Percentiles rank a stretch among this genome's conserved stretches.
phyloP scores from a whole-genome alignment of 2,797 vertebrate genomes.

The Pelobates cultripes region DNA sequence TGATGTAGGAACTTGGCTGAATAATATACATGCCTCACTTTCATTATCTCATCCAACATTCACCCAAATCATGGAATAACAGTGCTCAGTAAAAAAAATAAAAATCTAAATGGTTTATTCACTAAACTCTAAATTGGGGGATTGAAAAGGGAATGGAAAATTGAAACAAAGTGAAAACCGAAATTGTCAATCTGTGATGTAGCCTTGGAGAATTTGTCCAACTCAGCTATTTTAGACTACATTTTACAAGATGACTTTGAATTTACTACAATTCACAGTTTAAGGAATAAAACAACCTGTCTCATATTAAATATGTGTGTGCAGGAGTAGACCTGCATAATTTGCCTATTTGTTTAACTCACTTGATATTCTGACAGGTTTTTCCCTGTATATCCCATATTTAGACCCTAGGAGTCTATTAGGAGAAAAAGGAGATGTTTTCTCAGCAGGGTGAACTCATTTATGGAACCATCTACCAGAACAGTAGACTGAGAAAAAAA shows the following conservation, averaged over 20 bases:
- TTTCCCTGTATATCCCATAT: conserved; percentile 21
- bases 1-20: not conserved
- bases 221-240: no score
- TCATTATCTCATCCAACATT: not conserved
- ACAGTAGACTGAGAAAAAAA: conserved; percentile 27
- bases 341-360: conserved; percentile 52
- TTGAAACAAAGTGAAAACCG: no score
- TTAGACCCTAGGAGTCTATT: conserved; percentile 42
- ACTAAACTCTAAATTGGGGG: no score
- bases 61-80: not conserved
- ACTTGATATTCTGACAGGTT: conserved; percentile 48
- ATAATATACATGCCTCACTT: conserved; percentile 11
- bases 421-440: conserved; percentile 33
- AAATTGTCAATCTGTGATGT: no score
- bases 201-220: no score
- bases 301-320: conserved; percentile 35
- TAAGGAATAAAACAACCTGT: no score
- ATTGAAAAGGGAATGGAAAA: no score
- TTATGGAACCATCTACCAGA: conserved; percentile 24
- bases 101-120: no score
- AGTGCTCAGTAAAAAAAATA: not conserved
- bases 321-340: conserved; percentile 31
- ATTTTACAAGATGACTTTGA: no score
- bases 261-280: no score
- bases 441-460: conserved; percentile 42